Evolutionary conservation across 2,113 vertebrate genomes (phyloP), one percentile per base, ranked within the genome.

Genomic region (Malurus alboscapulatus): DNA sequence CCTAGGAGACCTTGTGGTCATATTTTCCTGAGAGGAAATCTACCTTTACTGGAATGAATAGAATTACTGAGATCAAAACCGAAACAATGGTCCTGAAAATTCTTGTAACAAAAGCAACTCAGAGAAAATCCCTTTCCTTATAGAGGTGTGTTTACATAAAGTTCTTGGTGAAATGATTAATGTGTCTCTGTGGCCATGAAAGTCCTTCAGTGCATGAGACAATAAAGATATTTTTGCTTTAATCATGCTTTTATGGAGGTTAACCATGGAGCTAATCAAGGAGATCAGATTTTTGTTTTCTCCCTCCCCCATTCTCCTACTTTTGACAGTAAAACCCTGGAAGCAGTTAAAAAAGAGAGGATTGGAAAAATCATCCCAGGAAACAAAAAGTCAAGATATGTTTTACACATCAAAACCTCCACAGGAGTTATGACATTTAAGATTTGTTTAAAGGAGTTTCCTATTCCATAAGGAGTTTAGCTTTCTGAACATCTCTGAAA

Each of bases 221-320:
- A 66, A 40, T 26, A 73, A 63, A 76, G 18, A 44, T 8, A 57
- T 79, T 65, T 88, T 16, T 54, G 48, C 4, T 38, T 90, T 67
- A 78, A 15, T 66, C 3, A 17, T 26, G 5, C 6, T 82, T 85
- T 73, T 53, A 29, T 57, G 8, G 14, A 75, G 2, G 17, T 72
- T 73, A 65, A 50, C 34, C 3, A 3, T 9, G 57, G 17, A 90
- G 6, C 2, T 32, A 65, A 67, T 36, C 18, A 76, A 65, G 21
- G 12, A 72, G n/a, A 67, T 51, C 7, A 58, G 14, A 72, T 53
- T 79, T 27, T 59, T 85, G 20, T 32, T 21, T 63, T 21, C 4
- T 20, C 2, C 5, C 2, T 21, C 11, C 3, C 2, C 1, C 3
- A 10, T 11, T 15, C 13, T 2, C 2, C 1, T 12, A 0, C 26